phyloP scores from a whole-genome alignment of 1,140 invertebrate species.

The Bombus waltoni region DNA sequence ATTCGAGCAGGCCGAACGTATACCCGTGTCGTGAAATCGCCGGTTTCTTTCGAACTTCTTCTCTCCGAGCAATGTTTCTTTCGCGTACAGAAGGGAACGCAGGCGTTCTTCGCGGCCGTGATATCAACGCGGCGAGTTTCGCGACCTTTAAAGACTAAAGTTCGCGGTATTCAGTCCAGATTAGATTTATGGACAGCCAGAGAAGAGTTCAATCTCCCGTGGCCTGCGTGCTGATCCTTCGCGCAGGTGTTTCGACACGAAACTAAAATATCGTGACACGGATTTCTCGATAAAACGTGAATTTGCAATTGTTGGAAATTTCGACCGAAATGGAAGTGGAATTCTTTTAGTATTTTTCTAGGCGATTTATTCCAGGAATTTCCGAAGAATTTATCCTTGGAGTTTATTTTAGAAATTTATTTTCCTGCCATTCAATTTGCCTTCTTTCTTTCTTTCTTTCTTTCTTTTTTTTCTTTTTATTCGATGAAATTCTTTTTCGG shows the following conservation, averaged over 20 bases:
- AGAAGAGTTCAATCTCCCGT: constrained; percentile 74
- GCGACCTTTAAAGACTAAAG: constrained; percentile 81
- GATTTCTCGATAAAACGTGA: background rate
- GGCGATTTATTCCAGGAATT: no score
- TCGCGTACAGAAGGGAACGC: background rate
- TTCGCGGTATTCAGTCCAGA: constrained; percentile 78
- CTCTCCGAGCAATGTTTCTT: background rate
- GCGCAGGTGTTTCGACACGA: constrained; percentile 36
- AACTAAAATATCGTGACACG: background rate
- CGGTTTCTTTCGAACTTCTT: constrained; percentile 30
- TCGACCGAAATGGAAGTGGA: no score
- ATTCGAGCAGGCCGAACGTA: background rate
- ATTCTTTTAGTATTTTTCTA: no score
- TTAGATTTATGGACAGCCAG: constrained; percentile 70
- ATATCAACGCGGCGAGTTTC: constrained; percentile 69
- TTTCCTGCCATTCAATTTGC: background rate
- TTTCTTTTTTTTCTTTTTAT: background rate
- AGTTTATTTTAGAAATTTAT: background rate
- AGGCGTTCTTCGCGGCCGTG: constrained; percentile 28
- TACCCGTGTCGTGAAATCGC: background rate
- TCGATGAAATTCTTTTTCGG: background rate
- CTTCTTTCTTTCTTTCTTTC: background rate
- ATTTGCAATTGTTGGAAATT: no score
- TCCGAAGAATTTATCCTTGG: no score
- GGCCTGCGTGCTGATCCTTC: constrained; percentile 1